phyloP scores from a whole-genome alignment of 2,888 invertebrate species.

The Caenorhabditis doughertyi region DNA sequence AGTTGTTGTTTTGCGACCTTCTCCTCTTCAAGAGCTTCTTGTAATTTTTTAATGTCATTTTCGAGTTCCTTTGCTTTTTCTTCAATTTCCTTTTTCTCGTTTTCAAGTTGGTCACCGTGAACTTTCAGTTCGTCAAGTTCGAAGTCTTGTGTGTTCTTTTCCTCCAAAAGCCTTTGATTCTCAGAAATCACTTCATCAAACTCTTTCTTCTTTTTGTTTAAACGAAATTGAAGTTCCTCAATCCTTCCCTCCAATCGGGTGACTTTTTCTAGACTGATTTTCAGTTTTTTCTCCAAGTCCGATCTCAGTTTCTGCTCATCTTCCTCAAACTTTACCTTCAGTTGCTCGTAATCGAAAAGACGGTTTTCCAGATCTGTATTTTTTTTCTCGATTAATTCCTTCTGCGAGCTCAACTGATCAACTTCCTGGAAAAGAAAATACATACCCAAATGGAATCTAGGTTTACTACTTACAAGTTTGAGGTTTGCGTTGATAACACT shows the following conservation, averaged over 20 bases:
- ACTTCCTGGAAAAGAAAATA: conserved; percentile 40
- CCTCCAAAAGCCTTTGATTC: conserved; percentile 35
- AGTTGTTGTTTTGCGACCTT: neutral
- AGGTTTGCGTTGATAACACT: conserved; percentile 19
- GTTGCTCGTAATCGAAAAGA: conserved; percentile 45
- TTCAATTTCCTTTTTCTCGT: conserved; percentile 4
- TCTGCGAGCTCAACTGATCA: conserved; percentile 35
- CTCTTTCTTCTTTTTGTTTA: conserved; percentile 29
- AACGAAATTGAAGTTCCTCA: conserved; percentile 24
- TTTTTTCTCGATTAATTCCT: conserved; percentile 33
- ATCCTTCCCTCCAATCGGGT: neutral
- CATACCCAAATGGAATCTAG: neutral
- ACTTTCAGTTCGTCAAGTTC: conserved; percentile 39
- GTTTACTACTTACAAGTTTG: conserved; percentile 34
- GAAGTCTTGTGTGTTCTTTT: conserved; percentile 24
- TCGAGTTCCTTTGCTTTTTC: neutral
- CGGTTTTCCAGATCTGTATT: conserved; percentile 41
- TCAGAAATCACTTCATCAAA: conserved; percentile 31
- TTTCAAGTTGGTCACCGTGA: conserved; percentile 12
- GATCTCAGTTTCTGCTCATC: conserved; percentile 29
- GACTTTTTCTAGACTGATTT: neutral
- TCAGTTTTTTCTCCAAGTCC: conserved; percentile 35
- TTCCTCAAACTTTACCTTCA: conserved; percentile 41
- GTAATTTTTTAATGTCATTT: neutral
- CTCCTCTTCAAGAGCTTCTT: neutral